Base-by-base conservation (phyloP, 2,888 invertebrate genomes). In the Hirudinaria manillensis region DNA sequence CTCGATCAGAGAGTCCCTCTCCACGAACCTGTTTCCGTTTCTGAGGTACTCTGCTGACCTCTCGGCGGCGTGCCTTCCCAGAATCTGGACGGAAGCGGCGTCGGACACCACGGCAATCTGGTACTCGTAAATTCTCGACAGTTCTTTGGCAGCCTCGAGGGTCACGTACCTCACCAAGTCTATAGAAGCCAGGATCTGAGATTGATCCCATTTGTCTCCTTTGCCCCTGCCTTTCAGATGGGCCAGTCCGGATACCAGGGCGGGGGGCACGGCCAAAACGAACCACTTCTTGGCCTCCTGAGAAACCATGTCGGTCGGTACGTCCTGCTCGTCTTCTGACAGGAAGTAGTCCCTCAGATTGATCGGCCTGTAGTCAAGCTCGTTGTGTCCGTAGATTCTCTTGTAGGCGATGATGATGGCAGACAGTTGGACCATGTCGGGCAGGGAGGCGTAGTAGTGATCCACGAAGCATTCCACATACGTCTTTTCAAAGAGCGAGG, bases 51-150 rank as follows among this genome's bases (percentile, higher is more conserved):
- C 77, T 45, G 78, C 38, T 24, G 77, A 76, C 38, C 79, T 78
- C 34, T 79, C 78, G 24, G 76, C 79, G 4, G 79, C 78, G 51
- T 79, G 78, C 16, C 68, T 27, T 10, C 79, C 79, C 16, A 79
- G 72, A 19, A 77, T 65, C 70, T 77, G 73, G 10, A 79, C 75
- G 27, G 78, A 56, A 10, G 72, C 74, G n/a, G 66, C 65, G 27
- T 78, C 79, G 24, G 72, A 56, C 55, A 79, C 34, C 75, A 78
- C 74, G 13, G 70, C 76, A 4, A 79, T 70, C 70, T 79, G 79
- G 68, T 79, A 79, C 66, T 79, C 79, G 61, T 76, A 79, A 29
- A 79, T 76, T 27, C 78, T 75, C 36, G 77, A 70, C 56, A 79
- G 72, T 71, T 79, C 79, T 10, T 74, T 70, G 19, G 78, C 77